Evolutionary conservation across 2,888 invertebrate genomes (phyloP).

Genomic region (Pseudococcus viburni): DNA sequence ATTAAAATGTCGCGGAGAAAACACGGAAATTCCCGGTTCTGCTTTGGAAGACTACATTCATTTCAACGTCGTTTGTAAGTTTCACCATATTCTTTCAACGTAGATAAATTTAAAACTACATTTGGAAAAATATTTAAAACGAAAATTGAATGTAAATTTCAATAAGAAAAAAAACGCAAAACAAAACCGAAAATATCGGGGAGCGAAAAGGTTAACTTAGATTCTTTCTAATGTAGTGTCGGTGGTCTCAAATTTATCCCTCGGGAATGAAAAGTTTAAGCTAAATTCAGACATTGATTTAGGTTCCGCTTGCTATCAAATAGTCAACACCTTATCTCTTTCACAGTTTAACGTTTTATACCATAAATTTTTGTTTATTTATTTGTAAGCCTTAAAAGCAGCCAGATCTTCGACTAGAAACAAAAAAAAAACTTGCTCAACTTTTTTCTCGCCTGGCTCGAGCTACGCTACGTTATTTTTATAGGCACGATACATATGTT

Average conservation of each 20-base stretch:
- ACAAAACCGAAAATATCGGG: not conserved
- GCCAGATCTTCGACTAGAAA: not conserved
- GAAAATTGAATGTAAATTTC: not conserved
- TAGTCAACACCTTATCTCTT: slow-evolving; percentile 24
- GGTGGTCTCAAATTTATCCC: slow-evolving; percentile 36
- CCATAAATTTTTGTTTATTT: slow-evolving; percentile 41
- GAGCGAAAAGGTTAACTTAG: not conserved
- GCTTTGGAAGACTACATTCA: slow-evolving; percentile 60
- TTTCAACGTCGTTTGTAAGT: slow-evolving; percentile 67
- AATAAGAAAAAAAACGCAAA: not conserved
- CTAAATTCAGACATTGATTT: slow-evolving; percentile 33
- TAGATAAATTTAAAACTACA: not conserved
- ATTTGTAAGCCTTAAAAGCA: slow-evolving; percentile 31
- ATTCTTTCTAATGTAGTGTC: slow-evolving; percentile 12
- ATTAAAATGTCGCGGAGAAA: slow-evolving; percentile 65
- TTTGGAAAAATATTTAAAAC: not conserved
- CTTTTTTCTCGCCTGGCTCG: not conserved
- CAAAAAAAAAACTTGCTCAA: not conserved
- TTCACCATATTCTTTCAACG: not conserved
- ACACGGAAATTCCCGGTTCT: slow-evolving; percentile 54
- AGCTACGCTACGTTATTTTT: not conserved
- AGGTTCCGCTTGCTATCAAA: slow-evolving; percentile 24
- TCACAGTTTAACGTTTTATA: slow-evolving; percentile 12
- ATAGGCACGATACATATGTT: not conserved
- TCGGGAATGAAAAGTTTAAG: slow-evolving; percentile 28